phyloP scores from a whole-genome alignment of 2,888 invertebrate genomes.

The Scrobipalpa costella region DNA sequence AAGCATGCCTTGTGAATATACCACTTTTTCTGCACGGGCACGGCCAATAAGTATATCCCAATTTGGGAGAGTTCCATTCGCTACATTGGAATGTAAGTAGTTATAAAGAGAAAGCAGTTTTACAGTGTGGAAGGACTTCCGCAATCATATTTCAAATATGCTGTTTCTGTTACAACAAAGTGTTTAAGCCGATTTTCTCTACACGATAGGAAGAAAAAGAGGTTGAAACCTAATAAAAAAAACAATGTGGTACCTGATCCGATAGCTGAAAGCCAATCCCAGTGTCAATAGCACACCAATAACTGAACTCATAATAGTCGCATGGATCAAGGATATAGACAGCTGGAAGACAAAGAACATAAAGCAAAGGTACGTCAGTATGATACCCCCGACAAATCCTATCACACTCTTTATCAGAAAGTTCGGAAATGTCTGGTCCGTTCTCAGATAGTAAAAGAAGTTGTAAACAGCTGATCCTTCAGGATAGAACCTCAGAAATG shows the following conservation, averaged over 20 bases:
- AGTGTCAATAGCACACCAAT: slow-evolving; percentile 83
- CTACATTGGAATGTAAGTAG: too few species aligned
- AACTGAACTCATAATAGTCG: slow-evolving; percentile 82
- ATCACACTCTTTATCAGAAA: slow-evolving; percentile 82
- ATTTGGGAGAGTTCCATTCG: too few species aligned
- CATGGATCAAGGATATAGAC: slow-evolving; percentile 81
- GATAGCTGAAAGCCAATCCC: slow-evolving; percentile 84
- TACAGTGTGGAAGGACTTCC: too few species aligned
- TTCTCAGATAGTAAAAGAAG: slow-evolving; percentile 57
- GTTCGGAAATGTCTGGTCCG: slow-evolving; percentile 78
- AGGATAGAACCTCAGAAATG: slow-evolving; percentile 59
- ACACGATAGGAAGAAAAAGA: too few species aligned
- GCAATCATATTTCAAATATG: too few species aligned
- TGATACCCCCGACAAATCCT: slow-evolving; percentile 84
- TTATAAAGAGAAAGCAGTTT: too few species aligned
- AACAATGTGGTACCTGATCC: slow-evolving; percentile 57
- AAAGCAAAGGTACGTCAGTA: slow-evolving; percentile 84
- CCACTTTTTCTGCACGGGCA: too few species aligned
- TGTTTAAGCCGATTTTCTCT: too few species aligned
- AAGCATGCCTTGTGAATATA: too few species aligned
- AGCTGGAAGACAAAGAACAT: slow-evolving; percentile 85
- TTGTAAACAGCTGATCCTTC: slow-evolving; percentile 62
- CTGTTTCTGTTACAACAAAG: too few species aligned
- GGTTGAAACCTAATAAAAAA: background rate
- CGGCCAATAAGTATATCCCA: too few species aligned